These are phyloP conservation scores for Catagonus wagneri DNA, from an alignment of 2,113 vertebrate genomes.

Conservation along the genomic window DNA sequence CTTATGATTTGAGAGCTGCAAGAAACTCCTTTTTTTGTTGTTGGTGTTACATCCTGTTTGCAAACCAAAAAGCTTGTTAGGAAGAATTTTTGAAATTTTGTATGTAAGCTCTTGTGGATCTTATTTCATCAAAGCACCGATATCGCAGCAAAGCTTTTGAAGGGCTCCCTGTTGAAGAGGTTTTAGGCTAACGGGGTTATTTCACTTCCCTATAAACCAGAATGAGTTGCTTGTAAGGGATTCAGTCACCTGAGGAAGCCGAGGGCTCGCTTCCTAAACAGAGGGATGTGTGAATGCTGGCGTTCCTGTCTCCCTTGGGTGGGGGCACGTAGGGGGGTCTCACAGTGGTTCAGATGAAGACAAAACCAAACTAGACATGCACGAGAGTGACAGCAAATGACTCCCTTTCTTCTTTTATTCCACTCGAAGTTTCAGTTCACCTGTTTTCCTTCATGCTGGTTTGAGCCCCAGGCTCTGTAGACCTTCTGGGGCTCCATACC, in stretches of 20 bases:
- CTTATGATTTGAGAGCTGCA: slow-evolving; percentile 83
- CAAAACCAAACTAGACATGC: background rate
- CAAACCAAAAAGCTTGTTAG: slow-evolving; percentile 84
- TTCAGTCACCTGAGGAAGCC: slow-evolving; percentile 3
- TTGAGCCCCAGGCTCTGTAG: fast-evolving
- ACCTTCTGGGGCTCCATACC: too few species aligned
- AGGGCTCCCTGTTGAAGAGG: slow-evolving; percentile 42
- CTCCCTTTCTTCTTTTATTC: background rate
- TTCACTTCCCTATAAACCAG: slow-evolving; percentile 22
- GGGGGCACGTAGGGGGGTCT: background rate
- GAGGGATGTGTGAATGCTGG: background rate
- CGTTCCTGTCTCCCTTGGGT: background rate
- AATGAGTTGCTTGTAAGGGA: slow-evolving; percentile 28
- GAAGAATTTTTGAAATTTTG: slow-evolving; percentile 67
- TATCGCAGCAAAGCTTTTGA: slow-evolving; percentile 58
- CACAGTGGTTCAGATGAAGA: background rate
- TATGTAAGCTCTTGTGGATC: slow-evolving; percentile 40
- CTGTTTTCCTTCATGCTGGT: too few species aligned
- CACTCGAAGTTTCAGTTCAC: background rate
- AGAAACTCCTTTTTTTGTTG: background rate
- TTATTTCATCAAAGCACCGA: slow-evolving; percentile 70
- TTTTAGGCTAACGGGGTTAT: slow-evolving; percentile 16
- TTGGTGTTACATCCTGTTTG: slow-evolving; percentile 81
- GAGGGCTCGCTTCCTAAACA: slow-evolving; percentile 36
- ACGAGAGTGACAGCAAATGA: background rate